These are phyloP conservation scores for Watsonalla binaria DNA, from an alignment of 2,888 invertebrate species.

Conservation along the genomic window DNA sequence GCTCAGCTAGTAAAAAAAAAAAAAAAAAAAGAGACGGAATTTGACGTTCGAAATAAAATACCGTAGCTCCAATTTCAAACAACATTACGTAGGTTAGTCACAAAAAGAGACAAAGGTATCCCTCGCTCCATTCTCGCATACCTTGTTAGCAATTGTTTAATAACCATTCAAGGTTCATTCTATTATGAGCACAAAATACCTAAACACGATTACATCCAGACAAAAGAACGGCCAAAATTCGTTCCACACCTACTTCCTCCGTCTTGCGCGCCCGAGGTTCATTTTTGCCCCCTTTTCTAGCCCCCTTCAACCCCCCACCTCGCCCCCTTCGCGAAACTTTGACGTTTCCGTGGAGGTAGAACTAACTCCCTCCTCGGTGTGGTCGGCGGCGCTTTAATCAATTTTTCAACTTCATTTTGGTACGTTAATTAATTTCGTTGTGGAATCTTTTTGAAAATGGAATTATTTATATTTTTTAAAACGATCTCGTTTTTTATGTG, in stretches of 20 bases:
- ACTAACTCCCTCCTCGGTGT: constrained; percentile 40
- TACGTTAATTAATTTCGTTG: constrained; percentile 39
- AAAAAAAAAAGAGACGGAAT: too few relatives aligned
- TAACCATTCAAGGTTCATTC: too few relatives aligned
- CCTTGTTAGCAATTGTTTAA: not conserved
- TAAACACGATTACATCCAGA: not conserved
- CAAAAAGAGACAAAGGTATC: not conserved
- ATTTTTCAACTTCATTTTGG: constrained; percentile 66
- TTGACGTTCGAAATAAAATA: too few relatives aligned
- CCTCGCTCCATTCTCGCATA: not conserved
- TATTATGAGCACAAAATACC: not conserved
- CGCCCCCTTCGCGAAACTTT: constrained; percentile 48
- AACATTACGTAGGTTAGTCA: not conserved
- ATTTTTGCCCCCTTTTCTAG: constrained; percentile 42
- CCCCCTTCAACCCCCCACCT: constrained; percentile 20
- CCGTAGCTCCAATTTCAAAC: too few relatives aligned
- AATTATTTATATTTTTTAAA: not conserved
- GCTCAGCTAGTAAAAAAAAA: too few relatives aligned
- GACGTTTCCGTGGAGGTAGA: constrained; percentile 47
- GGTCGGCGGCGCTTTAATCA: constrained; percentile 61
- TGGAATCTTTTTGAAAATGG: constrained; percentile 18
- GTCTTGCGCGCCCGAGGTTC: constrained; percentile 45
- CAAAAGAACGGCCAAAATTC: constrained; percentile 3
- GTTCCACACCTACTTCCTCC: constrained; percentile 55
- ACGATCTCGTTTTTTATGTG: too few relatives aligned